These are phyloP conservation scores for Aegypius monachus DNA, from an alignment of 2,113 vertebrate species.

Conservation along the genomic window DNA sequence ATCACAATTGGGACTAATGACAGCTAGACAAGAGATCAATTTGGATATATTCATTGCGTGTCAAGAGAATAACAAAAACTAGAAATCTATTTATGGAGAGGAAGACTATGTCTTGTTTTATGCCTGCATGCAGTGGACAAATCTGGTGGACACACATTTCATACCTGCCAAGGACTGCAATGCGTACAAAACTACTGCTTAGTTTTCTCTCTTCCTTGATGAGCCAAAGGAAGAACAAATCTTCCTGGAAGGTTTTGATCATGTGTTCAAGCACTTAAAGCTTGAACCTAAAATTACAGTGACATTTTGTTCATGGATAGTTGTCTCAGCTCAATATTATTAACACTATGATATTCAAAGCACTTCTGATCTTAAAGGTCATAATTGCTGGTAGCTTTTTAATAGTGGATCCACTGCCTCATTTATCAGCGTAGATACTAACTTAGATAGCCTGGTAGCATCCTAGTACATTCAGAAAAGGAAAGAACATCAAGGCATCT, in stretches of 20 bases:
- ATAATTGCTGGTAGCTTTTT: neutral
- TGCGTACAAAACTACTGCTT: fast-evolving
- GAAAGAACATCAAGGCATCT: neutral
- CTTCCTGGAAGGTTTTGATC: neutral
- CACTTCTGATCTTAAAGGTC: neutral
- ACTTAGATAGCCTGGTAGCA: neutral
- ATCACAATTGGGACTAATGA: neutral
- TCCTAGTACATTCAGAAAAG: neutral
- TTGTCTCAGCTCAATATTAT: neutral
- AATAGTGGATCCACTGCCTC: neutral
- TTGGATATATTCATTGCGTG: neutral
- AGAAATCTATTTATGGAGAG: neutral
- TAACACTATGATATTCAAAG: neutral
- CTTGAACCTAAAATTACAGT: neutral
- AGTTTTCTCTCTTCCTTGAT: neutral
- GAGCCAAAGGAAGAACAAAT: neutral
- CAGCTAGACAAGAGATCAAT: neutral
- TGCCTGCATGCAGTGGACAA: neutral
- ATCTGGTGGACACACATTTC: neutral
- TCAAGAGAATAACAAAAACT: neutral
- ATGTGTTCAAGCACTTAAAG: neutral
- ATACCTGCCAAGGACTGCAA: neutral
- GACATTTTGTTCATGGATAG: neutral
- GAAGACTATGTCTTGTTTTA: neutral
- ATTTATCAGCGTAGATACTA: neutral